A percentile compares a stretch with the other conserved stretches of the same genome.
Conservation (phyloP, 35 echinoderm and acorn worm genomes). For the Apostichopus japonicus region DNA sequence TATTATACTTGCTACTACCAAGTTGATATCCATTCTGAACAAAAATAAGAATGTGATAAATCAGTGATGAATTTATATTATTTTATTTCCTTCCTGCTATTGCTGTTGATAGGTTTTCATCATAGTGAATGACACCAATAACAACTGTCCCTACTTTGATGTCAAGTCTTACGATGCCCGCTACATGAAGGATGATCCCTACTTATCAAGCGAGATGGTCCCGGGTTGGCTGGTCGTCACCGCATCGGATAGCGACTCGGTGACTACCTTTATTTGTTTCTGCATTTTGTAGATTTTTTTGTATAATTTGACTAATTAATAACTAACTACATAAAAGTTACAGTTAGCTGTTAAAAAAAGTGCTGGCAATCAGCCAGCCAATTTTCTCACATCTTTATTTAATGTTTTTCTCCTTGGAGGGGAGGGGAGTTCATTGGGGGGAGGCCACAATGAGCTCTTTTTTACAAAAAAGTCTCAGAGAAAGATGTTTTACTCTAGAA, state of each 20-base stretch:
- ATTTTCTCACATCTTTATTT: no score
- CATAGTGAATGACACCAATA: constrained; percentile 34
- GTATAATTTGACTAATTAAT: no score
- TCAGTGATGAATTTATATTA: no score
- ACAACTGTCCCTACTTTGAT: constrained; percentile 42
- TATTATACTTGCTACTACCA: no score
- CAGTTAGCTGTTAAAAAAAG: background rate
- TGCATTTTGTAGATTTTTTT: no score
- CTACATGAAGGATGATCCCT: background rate
- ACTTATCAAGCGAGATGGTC: background rate
- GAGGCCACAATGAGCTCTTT: background rate
- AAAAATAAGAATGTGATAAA: no score
- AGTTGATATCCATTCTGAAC: no score
- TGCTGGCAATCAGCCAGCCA: background rate
- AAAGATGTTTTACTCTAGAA: background rate
- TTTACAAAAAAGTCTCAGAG: background rate
- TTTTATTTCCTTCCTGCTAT: no score
- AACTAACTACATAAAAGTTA: background rate
- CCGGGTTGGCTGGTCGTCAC: constrained; percentile 35
- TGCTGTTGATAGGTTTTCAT: background rate
- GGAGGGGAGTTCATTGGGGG: constrained; percentile 7
- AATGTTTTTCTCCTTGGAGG: background rate
- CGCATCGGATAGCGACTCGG: background rate
- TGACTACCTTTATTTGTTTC: background rate
- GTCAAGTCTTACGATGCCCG: background rate